Evolutionary conservation across 2,888 invertebrate species (phyloP), one percentile per base, ranked within the genome.

Genomic region (Poecilus cupreus): DNA sequence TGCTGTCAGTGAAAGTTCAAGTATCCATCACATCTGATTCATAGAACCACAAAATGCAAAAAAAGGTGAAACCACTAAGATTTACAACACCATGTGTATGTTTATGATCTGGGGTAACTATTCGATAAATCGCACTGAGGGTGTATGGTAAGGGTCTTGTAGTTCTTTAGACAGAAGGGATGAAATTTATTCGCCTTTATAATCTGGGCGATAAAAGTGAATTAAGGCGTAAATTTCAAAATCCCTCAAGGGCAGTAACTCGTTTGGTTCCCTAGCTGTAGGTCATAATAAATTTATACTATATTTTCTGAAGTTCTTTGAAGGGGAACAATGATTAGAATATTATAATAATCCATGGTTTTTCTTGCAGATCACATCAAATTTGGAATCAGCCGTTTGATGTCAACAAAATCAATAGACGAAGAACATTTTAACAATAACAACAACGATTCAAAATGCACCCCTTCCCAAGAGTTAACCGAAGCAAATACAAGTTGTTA

Each of bases 311-410:
- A 46, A 46, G 46, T 46, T 46, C 46, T 46, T 43, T 43, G 22
- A 13, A 20, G 60, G 22, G 32, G 32, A 3, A 32, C 32, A 32
- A 32, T 32, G 32, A 32, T 32, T 32, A 32, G 4, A 43, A 43
- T 39, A 32, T 54, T 8, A 37, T 46, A 60, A 24, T 60, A 60
- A n/a, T 83, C 81, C 81, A 80, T 85, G 84, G 84, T 83, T 87
- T 88, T 88, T 83, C 83, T 92, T 92, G 2, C 93, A 96, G 96
- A 95, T 86, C 94, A 94, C 87, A 93, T 96, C 86, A 96, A 96
- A 86, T 96, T 96, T 86, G 96, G 96, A 82, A 94, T 96, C 86
- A 95, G 93, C 88, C 93, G 96, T 82, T 90, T 96, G 85, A 95
- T 96, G 37, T 92, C 92, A 16, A 91, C 92, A 84, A 92, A 92